A percentile compares a stretch with the other conserved stretches of the same genome.
These are phyloP conservation scores for Halictus quadricinctus DNA, from an alignment of 2,888 invertebrate species.

Conservation along the genomic window DNA sequence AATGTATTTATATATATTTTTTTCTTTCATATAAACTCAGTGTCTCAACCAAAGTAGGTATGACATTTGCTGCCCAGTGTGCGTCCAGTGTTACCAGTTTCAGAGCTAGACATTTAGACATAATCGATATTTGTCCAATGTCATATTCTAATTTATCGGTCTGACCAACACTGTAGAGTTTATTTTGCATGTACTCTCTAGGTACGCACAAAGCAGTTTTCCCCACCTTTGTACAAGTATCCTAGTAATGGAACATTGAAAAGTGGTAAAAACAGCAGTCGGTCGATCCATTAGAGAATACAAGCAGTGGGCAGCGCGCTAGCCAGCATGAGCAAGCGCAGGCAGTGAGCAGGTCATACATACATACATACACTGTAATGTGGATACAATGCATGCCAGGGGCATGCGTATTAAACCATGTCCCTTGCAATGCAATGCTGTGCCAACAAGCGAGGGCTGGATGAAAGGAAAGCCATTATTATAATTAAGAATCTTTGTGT, in stretches of 20 bases:
- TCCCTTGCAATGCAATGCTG: conserved; percentile 68
- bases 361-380: conserved; percentile 78
- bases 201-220: conserved; percentile 56
- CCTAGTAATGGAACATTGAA: conserved; percentile 45
- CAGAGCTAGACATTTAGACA: conserved; percentile 55
- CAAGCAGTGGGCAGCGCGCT: conserved; percentile 79
- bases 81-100: conserved; percentile 61
- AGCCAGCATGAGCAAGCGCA: conserved; percentile 79
- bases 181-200: conserved; percentile 75
- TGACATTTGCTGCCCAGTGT: conserved; percentile 62
- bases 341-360: conserved; percentile 81
- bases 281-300: conserved; percentile 73
- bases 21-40: conserved; percentile 78
- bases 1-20: conserved; percentile 79
- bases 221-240: conserved; percentile 45
- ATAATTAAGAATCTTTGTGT: conserved; percentile 36
- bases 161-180: conserved; percentile 69
- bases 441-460: conserved; percentile 66
- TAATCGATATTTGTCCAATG: conserved; percentile 41
- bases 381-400: conserved; percentile 75
- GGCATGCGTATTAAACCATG: conserved; percentile 64
- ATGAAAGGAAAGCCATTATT: conserved; percentile 52
- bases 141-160: conserved; percentile 41
- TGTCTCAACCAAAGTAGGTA: conserved; percentile 73
- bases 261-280: conserved; percentile 57